phyloP scores from a whole-genome alignment of 2,888 invertebrate genomes.

The Spodoptera littoralis region DNA sequence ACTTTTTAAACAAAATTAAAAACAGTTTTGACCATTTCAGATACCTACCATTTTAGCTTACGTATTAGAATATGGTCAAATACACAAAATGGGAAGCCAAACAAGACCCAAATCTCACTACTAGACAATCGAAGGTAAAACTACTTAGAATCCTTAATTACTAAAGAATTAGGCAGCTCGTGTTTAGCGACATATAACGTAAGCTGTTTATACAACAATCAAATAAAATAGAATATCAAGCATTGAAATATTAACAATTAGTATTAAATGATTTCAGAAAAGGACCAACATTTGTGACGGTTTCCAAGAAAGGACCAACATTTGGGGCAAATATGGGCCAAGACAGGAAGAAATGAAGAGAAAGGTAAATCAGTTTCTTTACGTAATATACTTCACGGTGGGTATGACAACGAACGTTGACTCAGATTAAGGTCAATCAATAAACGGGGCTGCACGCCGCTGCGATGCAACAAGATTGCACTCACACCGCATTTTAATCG shows the following conservation, averaged over 20 bases:
- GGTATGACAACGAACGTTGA: slow-evolving; percentile 27
- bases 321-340: background rate
- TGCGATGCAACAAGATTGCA: slow-evolving; percentile 22
- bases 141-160: slow-evolving; percentile 16
- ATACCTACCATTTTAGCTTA: too few relatives aligned
- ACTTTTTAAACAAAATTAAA: too few relatives aligned
- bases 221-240: too few relatives aligned
- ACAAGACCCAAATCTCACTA: slow-evolving; percentile 26
- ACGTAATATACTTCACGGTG: slow-evolving; percentile 15
- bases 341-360: slow-evolving; percentile 3
- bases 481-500: slow-evolving; percentile 29
- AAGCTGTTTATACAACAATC: too few relatives aligned
- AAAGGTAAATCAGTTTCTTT: background rate
- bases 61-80: slow-evolving; percentile 4
- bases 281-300: background rate
- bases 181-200: background rate
- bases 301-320: too few relatives aligned
- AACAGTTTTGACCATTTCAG: too few relatives aligned
- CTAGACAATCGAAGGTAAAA: slow-evolving; percentile 27
- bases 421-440: slow-evolving; percentile 53
- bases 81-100: slow-evolving; percentile 25
- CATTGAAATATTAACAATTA: too few relatives aligned
- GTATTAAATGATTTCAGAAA: too few relatives aligned
- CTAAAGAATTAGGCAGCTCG: slow-evolving; percentile 1
- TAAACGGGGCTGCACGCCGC: slow-evolving; percentile 21